Percentiles rank a stretch among this genome's conserved stretches.
Conservation (phyloP, 2,797 vertebrate species). For the Enoplosus armatus region DNA sequence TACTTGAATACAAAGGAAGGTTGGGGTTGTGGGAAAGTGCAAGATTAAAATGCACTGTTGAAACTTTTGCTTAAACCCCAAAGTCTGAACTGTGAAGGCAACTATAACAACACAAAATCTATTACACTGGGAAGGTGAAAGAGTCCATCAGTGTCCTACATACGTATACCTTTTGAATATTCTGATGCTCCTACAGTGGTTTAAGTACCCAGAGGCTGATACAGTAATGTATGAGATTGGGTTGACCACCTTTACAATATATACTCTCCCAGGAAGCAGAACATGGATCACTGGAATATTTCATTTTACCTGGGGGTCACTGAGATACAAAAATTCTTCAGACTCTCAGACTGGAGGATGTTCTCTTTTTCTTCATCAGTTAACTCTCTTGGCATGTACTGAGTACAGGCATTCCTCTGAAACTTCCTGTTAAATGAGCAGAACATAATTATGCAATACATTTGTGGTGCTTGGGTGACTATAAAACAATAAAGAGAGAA, state of each 20-base stretch:
- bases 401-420: constrained; percentile 86
- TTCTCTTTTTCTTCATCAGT: constrained; percentile 83
- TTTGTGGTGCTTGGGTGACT: background rate
- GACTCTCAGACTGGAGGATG: constrained; percentile 76
- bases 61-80: background rate
- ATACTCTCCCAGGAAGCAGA: constrained; percentile 12
- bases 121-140: background rate
- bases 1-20: background rate
- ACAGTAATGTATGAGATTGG: constrained; percentile 9
- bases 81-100: background rate
- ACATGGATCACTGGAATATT: constrained; percentile 18
- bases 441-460: constrained; percentile 5
- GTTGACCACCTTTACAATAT: constrained; percentile 15
- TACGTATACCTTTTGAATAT: background rate
- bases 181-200: background rate
- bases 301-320: constrained; percentile 84
- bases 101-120: background rate
- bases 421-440: constrained; percentile 81
- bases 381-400: constrained; percentile 88
- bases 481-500: constrained; percentile 6
- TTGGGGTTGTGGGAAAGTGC: background rate
- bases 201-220: background rate
- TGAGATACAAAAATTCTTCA: constrained; percentile 84
- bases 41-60: background rate
- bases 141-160: background rate